These are phyloP conservation scores for Hydrolagus colliei DNA, from an alignment of 2,797 vertebrate species.

Conservation along the genomic window DNA sequence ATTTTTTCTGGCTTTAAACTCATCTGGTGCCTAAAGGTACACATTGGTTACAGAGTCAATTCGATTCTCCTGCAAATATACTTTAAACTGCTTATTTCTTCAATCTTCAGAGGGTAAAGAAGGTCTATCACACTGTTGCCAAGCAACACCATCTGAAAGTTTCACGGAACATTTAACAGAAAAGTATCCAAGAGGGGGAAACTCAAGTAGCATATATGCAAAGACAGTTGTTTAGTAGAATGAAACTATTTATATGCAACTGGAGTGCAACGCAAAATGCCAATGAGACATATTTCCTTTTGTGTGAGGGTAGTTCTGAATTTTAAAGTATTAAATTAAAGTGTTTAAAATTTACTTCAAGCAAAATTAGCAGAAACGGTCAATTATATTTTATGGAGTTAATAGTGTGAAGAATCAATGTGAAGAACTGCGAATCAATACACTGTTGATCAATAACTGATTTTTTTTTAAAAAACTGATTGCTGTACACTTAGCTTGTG, in stretches of 20 bases:
- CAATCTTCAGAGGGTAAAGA: slow-evolving; percentile 3
- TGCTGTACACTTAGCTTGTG: neutral
- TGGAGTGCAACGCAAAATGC: neutral
- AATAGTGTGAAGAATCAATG: neutral
- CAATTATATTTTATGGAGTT: neutral
- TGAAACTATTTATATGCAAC: neutral
- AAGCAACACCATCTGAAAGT: neutral
- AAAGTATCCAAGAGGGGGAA: neutral
- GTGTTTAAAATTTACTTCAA: neutral
- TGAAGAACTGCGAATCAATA: neutral
- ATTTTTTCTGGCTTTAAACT: slow-evolving; percentile 12
- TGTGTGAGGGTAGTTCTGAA: neutral
- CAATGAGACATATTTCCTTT: neutral
- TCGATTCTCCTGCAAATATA: neutral
- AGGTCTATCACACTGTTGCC: neutral
- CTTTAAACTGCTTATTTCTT: slow-evolving; percentile 1
- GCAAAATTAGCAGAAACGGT: neutral
- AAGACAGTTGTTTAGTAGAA: neutral
- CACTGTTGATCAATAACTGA: neutral
- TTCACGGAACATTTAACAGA: neutral
- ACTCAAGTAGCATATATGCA: neutral
- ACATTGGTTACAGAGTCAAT: neutral
- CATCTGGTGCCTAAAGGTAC: neutral
- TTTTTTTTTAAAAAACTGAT: neutral
- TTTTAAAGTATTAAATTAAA: neutral